Conservation (phyloP, 2,888 invertebrate genomes). For the Congeria kusceri region DNA sequence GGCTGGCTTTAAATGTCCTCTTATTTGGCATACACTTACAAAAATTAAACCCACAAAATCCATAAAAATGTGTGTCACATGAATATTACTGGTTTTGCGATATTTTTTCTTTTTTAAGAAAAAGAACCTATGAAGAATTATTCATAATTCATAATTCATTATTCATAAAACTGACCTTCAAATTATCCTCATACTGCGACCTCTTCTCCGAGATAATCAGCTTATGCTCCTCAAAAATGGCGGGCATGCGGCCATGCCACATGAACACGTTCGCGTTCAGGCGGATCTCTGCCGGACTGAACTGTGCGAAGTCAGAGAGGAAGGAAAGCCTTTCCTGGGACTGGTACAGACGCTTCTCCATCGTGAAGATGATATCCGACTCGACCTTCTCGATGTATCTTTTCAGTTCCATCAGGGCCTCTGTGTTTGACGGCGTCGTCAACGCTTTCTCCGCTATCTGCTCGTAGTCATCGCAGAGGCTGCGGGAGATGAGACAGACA, state of each 20-base stretch:
- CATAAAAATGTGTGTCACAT: too few species aligned
- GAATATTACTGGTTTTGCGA: too few species aligned
- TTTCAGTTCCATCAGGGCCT: constrained; percentile 93
- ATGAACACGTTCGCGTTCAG: constrained; percentile 95
- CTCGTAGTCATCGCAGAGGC: constrained; percentile 94
- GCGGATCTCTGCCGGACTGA: constrained; percentile 94
- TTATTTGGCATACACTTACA: too few species aligned
- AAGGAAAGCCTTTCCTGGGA: constrained; percentile 89
- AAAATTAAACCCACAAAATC: too few species aligned
- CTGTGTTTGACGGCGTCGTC: constrained; percentile 93
- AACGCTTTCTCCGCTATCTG: constrained; percentile 92
- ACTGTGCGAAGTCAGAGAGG: constrained; percentile 92
- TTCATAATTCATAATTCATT: too few species aligned
- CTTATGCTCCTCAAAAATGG: constrained; percentile 93
- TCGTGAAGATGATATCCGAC: constrained; percentile 89
- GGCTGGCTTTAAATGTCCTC: too few species aligned
- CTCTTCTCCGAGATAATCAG: constrained; percentile 93
- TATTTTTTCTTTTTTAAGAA: too few species aligned
- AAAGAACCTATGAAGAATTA: too few species aligned
- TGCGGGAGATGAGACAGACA: constrained; percentile 79
- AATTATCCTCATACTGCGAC: constrained; percentile 93
- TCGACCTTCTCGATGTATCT: constrained; percentile 92
- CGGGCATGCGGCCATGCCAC: constrained; percentile 93
- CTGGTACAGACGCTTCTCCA: constrained; percentile 91
- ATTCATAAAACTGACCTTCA: constrained; percentile 87